phyloP scores from a whole-genome alignment of 1,140 invertebrate species.

The Trichonephila clavipes region DNA sequence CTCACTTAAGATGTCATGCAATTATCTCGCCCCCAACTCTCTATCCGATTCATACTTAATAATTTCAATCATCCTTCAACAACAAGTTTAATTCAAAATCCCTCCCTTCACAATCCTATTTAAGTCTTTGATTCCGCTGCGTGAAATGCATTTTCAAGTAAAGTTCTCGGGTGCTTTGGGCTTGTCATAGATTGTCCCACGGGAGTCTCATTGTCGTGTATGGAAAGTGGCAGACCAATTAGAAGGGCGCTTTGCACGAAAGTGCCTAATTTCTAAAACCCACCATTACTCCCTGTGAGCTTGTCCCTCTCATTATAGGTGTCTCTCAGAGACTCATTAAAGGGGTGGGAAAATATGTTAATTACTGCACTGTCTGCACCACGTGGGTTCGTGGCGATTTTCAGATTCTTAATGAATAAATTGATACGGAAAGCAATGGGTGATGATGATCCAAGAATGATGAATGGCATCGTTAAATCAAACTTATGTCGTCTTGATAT shows the following conservation, averaged over 20 bases:
- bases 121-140: no score
- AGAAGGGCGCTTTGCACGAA: neutral
- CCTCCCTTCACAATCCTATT: no score
- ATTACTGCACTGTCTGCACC: neutral
- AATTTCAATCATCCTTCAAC: no score
- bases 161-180: neutral
- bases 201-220: neutral
- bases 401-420: constrained; percentile 1
- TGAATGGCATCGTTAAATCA: neutral
- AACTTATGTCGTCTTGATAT: neutral
- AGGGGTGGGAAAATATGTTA: constrained; percentile 18
- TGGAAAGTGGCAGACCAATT: neutral
- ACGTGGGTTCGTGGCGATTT: neutral
- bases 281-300: neutral
- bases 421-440: neutral
- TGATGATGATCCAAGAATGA: neutral
- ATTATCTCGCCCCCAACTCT: no score
- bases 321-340: constrained; percentile 33
- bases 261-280: constrained; percentile 41
- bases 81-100: no score
- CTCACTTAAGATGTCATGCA: no score
- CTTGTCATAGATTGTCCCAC: neutral
- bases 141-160: no score
- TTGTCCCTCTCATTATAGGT: constrained; percentile 18
- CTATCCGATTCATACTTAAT: no score